Percentiles rank a stretch among this genome's conserved stretches.
These are phyloP conservation scores for Eupeodes latifasciatus DNA, from an alignment of 2,888 invertebrate genomes.

Conservation along the genomic window DNA sequence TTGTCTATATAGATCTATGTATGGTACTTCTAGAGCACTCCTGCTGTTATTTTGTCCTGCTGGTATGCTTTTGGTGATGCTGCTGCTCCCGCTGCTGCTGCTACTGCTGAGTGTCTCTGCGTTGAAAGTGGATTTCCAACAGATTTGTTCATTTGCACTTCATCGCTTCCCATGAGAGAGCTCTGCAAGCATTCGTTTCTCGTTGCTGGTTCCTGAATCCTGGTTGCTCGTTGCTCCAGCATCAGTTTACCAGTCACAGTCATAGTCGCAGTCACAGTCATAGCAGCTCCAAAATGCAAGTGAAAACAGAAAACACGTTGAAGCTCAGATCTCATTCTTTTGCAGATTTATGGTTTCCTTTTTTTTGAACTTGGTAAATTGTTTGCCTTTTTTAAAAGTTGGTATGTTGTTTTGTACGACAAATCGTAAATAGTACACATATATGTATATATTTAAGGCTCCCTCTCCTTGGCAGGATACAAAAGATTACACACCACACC, in stretches of 20 bases:
- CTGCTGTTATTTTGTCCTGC: conserved; percentile 29
- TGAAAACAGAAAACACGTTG: conserved; percentile 38
- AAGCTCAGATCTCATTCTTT: conserved; percentile 55
- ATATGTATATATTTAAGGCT: background rate
- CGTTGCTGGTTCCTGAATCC: background rate
- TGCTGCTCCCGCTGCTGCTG: conserved; percentile 2
- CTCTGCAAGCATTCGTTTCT: conserved; percentile 44
- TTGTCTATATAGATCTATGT: background rate
- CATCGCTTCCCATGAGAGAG: conserved; percentile 55
- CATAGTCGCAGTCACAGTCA: background rate
- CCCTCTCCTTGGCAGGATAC: conserved; percentile 47
- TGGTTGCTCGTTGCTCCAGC: background rate
- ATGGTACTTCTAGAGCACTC: background rate
- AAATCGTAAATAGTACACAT: conserved; percentile 7
- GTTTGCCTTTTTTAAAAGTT: background rate
- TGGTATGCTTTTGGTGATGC: conserved; percentile 41
- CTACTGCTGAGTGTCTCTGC: conserved; percentile 25
- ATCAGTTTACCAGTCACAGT: conserved; percentile 4
- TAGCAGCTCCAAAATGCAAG: background rate
- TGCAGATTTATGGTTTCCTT: conserved; percentile 61
- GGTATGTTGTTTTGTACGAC: conserved; percentile 20
- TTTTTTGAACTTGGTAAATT: conserved; percentile 1
- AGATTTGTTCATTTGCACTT: conserved; percentile 74
- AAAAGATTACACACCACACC: conserved; percentile 16
- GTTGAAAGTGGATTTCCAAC: conserved; percentile 70